Conservation (phyloP, 2,797 vertebrate species). For the Molossus molossus region DNA sequence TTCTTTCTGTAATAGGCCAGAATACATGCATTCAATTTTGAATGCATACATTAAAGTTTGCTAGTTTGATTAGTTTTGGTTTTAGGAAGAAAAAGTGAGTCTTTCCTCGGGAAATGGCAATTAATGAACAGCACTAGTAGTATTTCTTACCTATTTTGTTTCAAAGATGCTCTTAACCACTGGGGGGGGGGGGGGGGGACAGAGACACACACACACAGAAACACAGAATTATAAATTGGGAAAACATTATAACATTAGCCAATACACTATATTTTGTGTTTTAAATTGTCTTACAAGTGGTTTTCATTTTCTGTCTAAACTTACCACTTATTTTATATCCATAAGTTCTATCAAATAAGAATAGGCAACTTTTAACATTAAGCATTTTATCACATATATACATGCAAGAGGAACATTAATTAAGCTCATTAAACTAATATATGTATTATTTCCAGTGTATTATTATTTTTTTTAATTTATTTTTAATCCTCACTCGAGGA, state of each 20-base stretch:
- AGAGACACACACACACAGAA: not conserved
- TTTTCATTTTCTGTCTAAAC: constrained; percentile 21
- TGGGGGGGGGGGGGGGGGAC: accelerated
- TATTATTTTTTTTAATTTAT: not conserved
- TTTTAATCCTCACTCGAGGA: too few species aligned
- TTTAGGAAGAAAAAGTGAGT: not conserved
- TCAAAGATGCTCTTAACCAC: not conserved
- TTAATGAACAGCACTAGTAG: not conserved
- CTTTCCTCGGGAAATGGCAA: not conserved
- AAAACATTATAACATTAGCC: not conserved
- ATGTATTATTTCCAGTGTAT: not conserved
- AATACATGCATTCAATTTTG: not conserved
- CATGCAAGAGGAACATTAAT: not conserved
- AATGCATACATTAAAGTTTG: not conserved
- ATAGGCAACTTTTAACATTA: not conserved
- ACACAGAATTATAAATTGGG: not conserved
- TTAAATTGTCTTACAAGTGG: not conserved
- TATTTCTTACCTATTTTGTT: not conserved
- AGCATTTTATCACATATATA: not conserved
- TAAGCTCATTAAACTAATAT: not conserved
- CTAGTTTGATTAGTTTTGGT: not conserved
- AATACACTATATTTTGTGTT: not conserved
- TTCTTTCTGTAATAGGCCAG: not conserved
- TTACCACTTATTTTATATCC: not conserved
- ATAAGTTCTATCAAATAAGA: not conserved